Base-by-base conservation (phyloP, 2,888 invertebrate genomes). In the Agrotis ipsilon region DNA sequence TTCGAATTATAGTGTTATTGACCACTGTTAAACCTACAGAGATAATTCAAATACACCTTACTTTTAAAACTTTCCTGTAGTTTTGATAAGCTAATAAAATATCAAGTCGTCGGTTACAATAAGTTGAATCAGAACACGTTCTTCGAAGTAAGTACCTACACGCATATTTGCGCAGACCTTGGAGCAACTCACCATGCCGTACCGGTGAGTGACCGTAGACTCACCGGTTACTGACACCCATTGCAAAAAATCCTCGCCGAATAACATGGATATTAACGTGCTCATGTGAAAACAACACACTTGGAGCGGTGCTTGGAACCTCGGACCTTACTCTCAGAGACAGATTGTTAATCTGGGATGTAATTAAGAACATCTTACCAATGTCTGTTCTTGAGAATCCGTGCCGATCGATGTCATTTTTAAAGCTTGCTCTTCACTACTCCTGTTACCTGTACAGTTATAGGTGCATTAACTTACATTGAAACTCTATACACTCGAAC, bases 191-290 rank as follows among this genome's bases (percentile, higher is more conserved):
- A 91, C 89, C 91, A 90, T 71, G 73, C 67, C 80, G 58, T 88
- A 85, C 86, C 92, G 94, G 94, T 94, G 92, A 94, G 78, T 94
- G 94, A 94, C 94, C 94, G 92, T 85, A 82, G 85, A 74, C 86
- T 91, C 81, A 81, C 78, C 88, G 93, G 93, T 93, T 94, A 92
- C 92, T 93, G 92, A 93, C 92, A 90, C 87, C 81, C 83, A 78
- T 83, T 82, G 86, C 86, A 88, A 90, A 90, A 91, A 91, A 78
- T 80, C 81, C 84, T 76, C 77, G 80, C 86, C 87, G 85, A 87
- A 80, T 82, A 65, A 79, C 75, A 75, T 66, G 73, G 59, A 79
- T 71, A 73, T 83, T 76, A 71, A 72, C 68, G 49, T 70, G 68
- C 64, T 73, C 66, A 73, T 75, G 68, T 73, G 72, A 77, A 76